A percentile compares a stretch with the other conserved stretches of the same genome.
These are phyloP conservation scores for Nibea coibor DNA, from an alignment of 2,113 vertebrate species.

Conservation along the genomic window DNA sequence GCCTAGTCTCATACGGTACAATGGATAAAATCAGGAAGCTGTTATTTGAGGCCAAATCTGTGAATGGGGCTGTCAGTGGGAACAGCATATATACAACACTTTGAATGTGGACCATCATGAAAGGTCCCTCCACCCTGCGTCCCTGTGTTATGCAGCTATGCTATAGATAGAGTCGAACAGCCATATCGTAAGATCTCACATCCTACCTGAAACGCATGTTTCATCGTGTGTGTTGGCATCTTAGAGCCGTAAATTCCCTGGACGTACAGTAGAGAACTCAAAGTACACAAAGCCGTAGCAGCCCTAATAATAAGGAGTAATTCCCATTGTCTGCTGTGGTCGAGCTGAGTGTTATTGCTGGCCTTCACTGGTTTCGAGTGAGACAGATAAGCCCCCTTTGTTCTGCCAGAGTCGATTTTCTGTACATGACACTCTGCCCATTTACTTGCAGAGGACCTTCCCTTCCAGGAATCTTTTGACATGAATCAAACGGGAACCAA, in stretches of 20 bases:
- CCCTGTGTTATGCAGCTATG: slow-evolving; percentile 10
- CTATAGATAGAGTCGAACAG: neutral
- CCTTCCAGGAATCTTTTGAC: slow-evolving; percentile 26
- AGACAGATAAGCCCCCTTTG: slow-evolving; percentile 28
- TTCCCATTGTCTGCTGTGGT: slow-evolving; percentile 21
- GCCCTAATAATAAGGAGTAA: neutral
- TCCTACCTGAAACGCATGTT: neutral
- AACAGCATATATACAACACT: slow-evolving; percentile 34
- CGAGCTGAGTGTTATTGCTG: neutral
- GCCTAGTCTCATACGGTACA: slow-evolving; percentile 38
- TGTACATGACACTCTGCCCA: slow-evolving; percentile 9
- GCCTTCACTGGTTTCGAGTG: neutral
- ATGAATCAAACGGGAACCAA: slow-evolving; percentile 5
- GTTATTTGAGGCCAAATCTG: slow-evolving; percentile 46
- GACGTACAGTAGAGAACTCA: neutral
- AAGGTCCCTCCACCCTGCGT: slow-evolving; percentile 11
- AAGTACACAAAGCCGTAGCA: neutral
- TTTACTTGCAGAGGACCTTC: slow-evolving; percentile 10
- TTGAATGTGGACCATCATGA: slow-evolving; percentile 40
- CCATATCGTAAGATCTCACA: neutral
- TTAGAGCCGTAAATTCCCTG: neutral
- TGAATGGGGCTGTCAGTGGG: slow-evolving; percentile 32
- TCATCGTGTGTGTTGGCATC: neutral
- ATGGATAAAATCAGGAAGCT: slow-evolving; percentile 60
- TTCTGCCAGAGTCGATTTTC: slow-evolving; percentile 7